phyloP scores from a whole-genome alignment of 2,888 invertebrate species.

The Diabrotica balteata region DNA sequence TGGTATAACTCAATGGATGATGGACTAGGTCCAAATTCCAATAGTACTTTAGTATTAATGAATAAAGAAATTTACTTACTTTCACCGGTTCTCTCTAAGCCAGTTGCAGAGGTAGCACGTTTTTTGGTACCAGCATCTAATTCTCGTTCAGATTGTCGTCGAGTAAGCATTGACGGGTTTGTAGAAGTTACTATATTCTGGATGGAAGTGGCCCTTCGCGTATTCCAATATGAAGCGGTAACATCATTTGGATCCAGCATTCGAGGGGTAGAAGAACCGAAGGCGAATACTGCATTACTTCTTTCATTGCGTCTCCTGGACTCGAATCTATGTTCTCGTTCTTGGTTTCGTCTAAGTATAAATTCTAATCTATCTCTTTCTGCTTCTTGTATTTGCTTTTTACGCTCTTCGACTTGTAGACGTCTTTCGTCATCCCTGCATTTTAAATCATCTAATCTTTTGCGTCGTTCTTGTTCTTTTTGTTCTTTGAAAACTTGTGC shows the following conservation, averaged over 20 bases:
- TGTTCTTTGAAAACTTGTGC: conserved; percentile 90
- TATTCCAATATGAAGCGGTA: conserved; percentile 83
- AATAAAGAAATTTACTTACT: conserved; percentile 57
- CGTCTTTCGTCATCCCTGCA: conserved; percentile 77
- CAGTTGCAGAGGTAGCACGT: conserved; percentile 76
- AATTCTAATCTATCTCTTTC: conserved; percentile 87
- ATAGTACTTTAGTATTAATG: not conserved
- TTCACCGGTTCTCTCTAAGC: conserved; percentile 71
- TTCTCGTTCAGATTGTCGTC: conserved; percentile 86
- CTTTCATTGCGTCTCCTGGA: conserved; percentile 80
- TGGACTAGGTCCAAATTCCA: too few relatives aligned
- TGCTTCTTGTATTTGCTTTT: conserved; percentile 87
- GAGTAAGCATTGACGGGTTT: conserved; percentile 69
- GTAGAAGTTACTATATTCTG: conserved; percentile 83
- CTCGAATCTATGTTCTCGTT: conserved; percentile 66
- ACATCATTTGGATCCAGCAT: conserved; percentile 84
- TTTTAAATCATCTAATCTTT: conserved; percentile 83
- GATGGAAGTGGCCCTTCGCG: conserved; percentile 88
- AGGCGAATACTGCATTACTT: conserved; percentile 81
- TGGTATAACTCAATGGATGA: too few relatives aligned
- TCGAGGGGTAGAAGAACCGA: conserved; percentile 90
- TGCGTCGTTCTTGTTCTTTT: conserved; percentile 83
- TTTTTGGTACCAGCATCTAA: conserved; percentile 78
- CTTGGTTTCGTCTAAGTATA: conserved; percentile 80
- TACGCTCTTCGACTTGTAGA: conserved; percentile 83